Base-by-base conservation (phyloP, 2,113 vertebrate genomes). In the Passer domesticus region DNA sequence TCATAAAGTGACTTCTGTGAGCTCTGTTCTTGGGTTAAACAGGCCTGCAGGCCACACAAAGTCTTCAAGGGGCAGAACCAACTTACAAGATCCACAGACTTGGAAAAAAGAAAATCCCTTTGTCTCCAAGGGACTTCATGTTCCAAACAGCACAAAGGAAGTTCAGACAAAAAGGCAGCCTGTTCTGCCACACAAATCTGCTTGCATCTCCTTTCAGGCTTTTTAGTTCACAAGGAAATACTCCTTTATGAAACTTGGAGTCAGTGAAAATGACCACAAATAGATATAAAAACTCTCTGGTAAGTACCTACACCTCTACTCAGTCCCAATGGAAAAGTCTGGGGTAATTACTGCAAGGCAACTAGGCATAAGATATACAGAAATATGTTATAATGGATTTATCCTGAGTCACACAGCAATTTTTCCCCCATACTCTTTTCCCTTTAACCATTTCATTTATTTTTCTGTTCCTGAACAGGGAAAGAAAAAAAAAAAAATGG, bases 381-480 rank as follows among this genome's bases (percentile, higher is more conserved):
- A 75, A 63, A 4, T 25, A n/a, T 37, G 46, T 83, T 53, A 53
- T 37, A 50, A 37, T 5, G 13, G 12, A 14, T 69, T 86, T 74
- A 69, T 80, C 20, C 20, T 41, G 18, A 49, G 39, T 53, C 15
- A 33, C 3, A 14, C 5, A 9, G 19, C 33, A 4, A 7, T 35
- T 55, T 81, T 47, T 9, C 30, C 23, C 7, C 17, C 25, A 46
- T 13, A 12, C 4, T 77, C 19, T 91, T 59, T 55, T 68, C 15
- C 6, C 8, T 47, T 56, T 52, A 63, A 76, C 46, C 0, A 0
- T 66, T 83, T 86, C 7, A 19, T 10, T n/a, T 67, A 62, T 10
- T 86, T 1, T 52, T 80, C 53, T 44, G 14, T 14, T 83, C 41
- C 50, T 60, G 18, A 84, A 58, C 27, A 67, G 24, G 18, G 15